Conservation (phyloP, 2,797 vertebrate species). For the Cryptoblepharus egeriae region DNA sequence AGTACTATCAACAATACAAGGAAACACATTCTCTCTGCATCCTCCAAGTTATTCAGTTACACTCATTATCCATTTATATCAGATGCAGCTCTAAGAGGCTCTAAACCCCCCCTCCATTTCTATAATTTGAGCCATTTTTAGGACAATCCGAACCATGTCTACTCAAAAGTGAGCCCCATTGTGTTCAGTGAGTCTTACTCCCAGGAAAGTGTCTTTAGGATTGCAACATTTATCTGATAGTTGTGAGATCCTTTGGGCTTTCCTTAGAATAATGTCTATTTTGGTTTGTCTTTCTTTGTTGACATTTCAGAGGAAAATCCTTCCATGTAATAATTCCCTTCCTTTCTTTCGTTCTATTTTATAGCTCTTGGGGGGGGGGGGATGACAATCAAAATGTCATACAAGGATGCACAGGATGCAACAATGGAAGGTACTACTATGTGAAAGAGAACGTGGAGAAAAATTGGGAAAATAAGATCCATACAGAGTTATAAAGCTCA, state of each 20-base stretch:
- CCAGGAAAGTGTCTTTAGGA: too few species aligned
- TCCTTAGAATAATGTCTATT: background rate
- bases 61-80: background rate
- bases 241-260: background rate
- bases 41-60: background rate
- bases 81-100: background rate
- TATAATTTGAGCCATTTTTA: too few species aligned
- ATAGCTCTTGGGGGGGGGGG: background rate
- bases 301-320: background rate
- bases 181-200: too few species aligned
- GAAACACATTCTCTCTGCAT: background rate
- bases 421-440: background rate
- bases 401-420: background rate
- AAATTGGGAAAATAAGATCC: background rate
- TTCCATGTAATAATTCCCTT: background rate
- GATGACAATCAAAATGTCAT: background rate
- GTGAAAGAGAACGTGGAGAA: background rate
- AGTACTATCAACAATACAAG: too few species aligned
- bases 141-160: too few species aligned
- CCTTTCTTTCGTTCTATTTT: background rate
- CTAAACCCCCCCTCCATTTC: too few species aligned
- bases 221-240: background rate
- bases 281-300: background rate
- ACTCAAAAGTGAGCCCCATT: too few species aligned
- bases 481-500: background rate